phyloP scores from a whole-genome alignment of 2,113 vertebrate genomes.

The Neotragus pygmaeus region DNA sequence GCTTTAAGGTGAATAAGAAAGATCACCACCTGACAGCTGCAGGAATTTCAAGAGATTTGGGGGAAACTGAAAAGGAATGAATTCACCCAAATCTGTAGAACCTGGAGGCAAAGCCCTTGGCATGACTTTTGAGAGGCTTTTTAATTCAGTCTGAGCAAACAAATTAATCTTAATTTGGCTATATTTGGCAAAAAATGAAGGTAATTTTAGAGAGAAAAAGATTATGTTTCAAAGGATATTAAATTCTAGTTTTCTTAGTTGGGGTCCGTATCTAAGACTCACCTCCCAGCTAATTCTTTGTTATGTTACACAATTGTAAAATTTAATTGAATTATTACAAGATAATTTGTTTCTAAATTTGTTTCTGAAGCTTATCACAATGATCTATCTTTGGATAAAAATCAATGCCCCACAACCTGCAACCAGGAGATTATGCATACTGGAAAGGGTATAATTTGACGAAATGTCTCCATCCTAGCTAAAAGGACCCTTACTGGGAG shows the following conservation, averaged over 20 bases:
- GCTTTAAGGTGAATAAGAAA: neutral
- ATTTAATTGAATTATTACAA: neutral
- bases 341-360: neutral
- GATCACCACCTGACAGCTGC: neutral
- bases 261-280: neutral
- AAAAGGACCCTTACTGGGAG: neutral
- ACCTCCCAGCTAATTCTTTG: neutral
- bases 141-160: neutral
- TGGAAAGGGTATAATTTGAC: neutral
- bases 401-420: neutral
- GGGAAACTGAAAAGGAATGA: neutral
- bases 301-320: neutral
- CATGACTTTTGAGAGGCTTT: neutral
- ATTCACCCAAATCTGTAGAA: neutral
- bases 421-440: neutral
- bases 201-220: neutral
- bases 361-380: neutral
- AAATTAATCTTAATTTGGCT: neutral
- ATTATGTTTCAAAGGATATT: neutral
- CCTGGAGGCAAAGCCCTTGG: neutral
- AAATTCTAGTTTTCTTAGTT: neutral
- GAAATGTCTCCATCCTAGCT: neutral
- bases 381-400: neutral
- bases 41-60: neutral
- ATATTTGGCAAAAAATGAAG: neutral